A percentile compares a stretch with the other conserved stretches of the same genome.
Conservation (phyloP, 2,797 vertebrate species). For the Lepus townsendii region DNA sequence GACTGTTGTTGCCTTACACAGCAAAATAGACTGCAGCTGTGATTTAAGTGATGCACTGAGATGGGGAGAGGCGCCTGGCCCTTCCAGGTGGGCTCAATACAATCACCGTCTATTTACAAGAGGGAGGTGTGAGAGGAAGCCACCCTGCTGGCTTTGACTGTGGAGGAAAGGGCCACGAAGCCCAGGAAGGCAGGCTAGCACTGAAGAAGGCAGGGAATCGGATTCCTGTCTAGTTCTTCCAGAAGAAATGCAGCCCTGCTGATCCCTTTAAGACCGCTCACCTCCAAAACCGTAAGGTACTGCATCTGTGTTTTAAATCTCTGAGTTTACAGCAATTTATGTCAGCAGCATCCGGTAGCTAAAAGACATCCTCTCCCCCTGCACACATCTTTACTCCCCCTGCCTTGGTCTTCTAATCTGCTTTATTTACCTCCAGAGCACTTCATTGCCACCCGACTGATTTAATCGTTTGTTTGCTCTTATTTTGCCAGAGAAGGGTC, state of each 20-base stretch:
- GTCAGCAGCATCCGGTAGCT: background rate
- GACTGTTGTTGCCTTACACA: background rate
- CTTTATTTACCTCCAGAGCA: background rate
- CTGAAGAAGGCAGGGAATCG: background rate
- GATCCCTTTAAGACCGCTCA: background rate
- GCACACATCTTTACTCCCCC: background rate
- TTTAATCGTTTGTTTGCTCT: background rate
- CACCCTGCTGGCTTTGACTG: background rate
- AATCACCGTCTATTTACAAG: constrained; percentile 1
- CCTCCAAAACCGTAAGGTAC: background rate
- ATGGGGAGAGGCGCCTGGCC: background rate
- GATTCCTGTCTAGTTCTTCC: background rate
- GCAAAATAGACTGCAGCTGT: background rate
- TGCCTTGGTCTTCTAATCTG: background rate
- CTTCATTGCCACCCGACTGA: background rate
- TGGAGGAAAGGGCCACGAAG: background rate
- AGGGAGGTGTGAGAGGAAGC: background rate
- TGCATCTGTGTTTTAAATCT: background rate
- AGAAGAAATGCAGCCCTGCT: background rate
- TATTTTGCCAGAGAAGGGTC: background rate
- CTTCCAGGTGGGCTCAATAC: background rate
- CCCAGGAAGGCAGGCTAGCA: background rate
- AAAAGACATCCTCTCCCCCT: background rate
- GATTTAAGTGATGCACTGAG: background rate
- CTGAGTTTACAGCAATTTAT: background rate